Evolutionary conservation across 2,888 invertebrate genomes (phyloP), one percentile per base, ranked within the genome.

Genomic region (Homarus gammarus): DNA sequence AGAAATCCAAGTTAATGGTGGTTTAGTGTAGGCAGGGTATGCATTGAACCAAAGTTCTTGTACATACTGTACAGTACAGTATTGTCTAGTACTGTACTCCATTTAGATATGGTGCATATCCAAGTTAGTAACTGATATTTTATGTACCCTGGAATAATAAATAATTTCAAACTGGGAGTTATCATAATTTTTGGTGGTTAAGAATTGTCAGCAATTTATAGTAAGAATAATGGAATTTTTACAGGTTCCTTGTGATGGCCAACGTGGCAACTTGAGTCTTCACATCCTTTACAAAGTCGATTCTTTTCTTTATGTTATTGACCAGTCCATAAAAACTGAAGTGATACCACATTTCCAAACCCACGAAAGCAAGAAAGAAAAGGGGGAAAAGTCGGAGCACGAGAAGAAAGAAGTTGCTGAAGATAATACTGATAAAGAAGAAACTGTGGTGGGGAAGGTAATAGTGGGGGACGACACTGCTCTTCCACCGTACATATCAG

Each of bases 231-330:
- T 40, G 1, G 31, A 81, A 40, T 61, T 36, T 38, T 33, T 22
- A 40, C 51, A 72, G 72, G 72, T 83, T 15, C 2, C 27, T 49
- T 33, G 56, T 70, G 56, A 84, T 31, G 73, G 84, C 27, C 72
- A 73, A 56, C 84, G 84, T 36, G 73, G 84, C 10, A 33, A 38
- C 40, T n/a, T 84, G 36, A 56, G 36, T n/a, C 38, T 73, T n/a
- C 73, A 73, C 38, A 72, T 84, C 73, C 73, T 84, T n/a, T 84
- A 84, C 84, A 73, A 44, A 38, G 38, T 72, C 8, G 56, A 38
- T 40, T 51, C 36, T 49, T 73, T 84, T 36, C 73, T 84, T 18
- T 84, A 84, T 73, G 84, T 84, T 27, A 56, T 84, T 73, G 56
- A 27, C 27, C 18, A 81, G 0, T 5, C 22, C 1, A 64, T 61